Evolutionary conservation across 2,797 vertebrate species (phyloP).

Genomic region (Gymnothorax javanicus): DNA sequence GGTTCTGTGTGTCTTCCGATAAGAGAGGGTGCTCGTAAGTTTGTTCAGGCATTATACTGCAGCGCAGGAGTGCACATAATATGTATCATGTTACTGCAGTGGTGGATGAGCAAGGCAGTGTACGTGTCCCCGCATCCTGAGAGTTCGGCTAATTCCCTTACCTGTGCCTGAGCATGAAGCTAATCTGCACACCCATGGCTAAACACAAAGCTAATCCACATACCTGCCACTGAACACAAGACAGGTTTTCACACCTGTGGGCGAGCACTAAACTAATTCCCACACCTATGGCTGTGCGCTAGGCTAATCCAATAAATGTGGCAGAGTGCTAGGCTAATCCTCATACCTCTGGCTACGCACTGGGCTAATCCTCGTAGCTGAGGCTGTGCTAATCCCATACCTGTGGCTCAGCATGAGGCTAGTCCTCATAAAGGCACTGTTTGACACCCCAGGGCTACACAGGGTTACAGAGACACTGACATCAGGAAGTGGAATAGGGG

Average conservation of each 20-base stretch:
- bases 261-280: too few relatives aligned
- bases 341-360: not conserved
- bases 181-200: too few relatives aligned
- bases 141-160: not conserved
- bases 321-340: not conserved
- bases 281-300: not conserved
- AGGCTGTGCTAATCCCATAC: not conserved
- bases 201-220: not conserved
- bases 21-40: too few relatives aligned
- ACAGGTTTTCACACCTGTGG: too few relatives aligned
- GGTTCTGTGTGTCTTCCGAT: too few relatives aligned
- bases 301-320: not conserved
- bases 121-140: not conserved
- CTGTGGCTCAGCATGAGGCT: not conserved
- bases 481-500: not conserved
- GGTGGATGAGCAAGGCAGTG: not conserved
- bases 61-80: too few relatives aligned
- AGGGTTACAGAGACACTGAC: not conserved
- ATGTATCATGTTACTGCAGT: too few relatives aligned
- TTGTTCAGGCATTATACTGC: too few relatives aligned
- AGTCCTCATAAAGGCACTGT: too few relatives aligned
- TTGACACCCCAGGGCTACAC: not conserved
- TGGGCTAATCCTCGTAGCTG: not conserved
- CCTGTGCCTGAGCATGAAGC: not conserved
- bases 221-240: not conserved